Evolutionary conservation across 1,140 invertebrate genomes (phyloP).

Genomic region (Zaprionus tsacasi): DNA sequence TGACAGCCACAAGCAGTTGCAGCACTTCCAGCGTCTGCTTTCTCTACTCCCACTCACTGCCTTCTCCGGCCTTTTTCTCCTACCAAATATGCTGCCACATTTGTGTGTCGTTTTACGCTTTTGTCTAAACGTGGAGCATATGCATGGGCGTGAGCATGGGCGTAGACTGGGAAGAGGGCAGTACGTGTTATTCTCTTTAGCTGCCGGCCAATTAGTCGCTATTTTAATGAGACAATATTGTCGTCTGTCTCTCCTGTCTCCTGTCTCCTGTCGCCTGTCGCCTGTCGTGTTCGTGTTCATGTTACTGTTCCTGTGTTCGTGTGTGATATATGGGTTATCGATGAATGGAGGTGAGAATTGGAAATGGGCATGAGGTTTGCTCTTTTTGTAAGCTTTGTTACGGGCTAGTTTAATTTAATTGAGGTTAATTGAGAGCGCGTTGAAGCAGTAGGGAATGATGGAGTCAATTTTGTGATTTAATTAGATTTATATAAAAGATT

Average conservation of each 20-base stretch:
- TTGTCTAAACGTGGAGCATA: not conserved
- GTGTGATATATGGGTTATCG: conserved; percentile 24
- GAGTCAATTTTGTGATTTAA: not conserved
- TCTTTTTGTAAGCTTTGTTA: not conserved
- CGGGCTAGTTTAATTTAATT: not conserved
- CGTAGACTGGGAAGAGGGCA: not conserved
- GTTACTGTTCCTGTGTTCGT: not conserved
- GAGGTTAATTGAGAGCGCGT: not conserved
- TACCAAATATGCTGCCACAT: conserved; percentile 3
- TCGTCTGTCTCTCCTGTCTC: not conserved
- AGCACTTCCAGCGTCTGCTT: conserved; percentile 33
- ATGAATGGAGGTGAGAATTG: conserved; percentile 23
- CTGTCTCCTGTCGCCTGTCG: conserved; percentile 2
- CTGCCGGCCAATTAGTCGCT: conserved; percentile 41
- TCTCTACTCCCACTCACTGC: not conserved
- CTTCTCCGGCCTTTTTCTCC: not conserved
- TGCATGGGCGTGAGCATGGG: no score
- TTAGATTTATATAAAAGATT: not conserved
- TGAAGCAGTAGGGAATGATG: not conserved
- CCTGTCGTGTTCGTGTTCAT: conserved; percentile 9
- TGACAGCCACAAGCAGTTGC: conserved; percentile 62
- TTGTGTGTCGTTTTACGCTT: conserved; percentile 13
- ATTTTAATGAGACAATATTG: conserved; percentile 37
- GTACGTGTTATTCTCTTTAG: conserved; percentile 28
- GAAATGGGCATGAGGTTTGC: not conserved